Evolutionary conservation across 2,888 invertebrate genomes (phyloP), one percentile per base, ranked within the genome.

Genomic region (Tillus elongatus): DNA sequence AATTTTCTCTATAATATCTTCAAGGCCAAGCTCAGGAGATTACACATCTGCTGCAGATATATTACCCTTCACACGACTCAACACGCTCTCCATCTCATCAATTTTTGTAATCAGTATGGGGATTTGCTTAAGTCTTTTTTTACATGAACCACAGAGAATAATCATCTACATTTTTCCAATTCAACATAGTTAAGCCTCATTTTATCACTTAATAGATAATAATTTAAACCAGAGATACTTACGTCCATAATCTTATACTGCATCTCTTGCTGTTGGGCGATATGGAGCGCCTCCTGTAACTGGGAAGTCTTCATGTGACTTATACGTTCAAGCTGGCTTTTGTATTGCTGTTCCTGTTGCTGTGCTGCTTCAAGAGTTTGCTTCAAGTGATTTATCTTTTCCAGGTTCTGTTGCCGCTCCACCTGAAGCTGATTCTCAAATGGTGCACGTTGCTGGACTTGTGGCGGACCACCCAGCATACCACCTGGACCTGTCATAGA

Each of bases 281-380:
- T 75, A 54, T 85, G 83, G 35, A 82, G 66, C 41, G 73, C 71
- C 55, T 77, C 77, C 52, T 77, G 75, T 45, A 75, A 64, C 58
- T 75, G 69, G n/a, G 68, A 66, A 35, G 69, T 67, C 46, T 71
- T 70, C 63, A 69, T 68, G 52, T 77, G 76, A 52, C 76, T 76
- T 66, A 79, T 79, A 50, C 79, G 76, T 63, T 82, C 82, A 66
- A 83, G 70, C 58, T 83, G 82, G 16, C 77, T 78, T 62, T 84
- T 83, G 63, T 81, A 84, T 63, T 85, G 84, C 26, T 81, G 77
- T 54, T 80, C 79, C 54, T 78, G 77, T 52, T 85, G 83, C 46
- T 86, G 85, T 0, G 86, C 85, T 0, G 82, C 84, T 58, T 85
- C 83, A 40, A 87, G 61, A 0, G 82, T 84, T 62, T 85, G 84